Evolutionary conservation across 1,140 invertebrate species (phyloP).

Genomic region (Caenorhabditis tropicalis): DNA sequence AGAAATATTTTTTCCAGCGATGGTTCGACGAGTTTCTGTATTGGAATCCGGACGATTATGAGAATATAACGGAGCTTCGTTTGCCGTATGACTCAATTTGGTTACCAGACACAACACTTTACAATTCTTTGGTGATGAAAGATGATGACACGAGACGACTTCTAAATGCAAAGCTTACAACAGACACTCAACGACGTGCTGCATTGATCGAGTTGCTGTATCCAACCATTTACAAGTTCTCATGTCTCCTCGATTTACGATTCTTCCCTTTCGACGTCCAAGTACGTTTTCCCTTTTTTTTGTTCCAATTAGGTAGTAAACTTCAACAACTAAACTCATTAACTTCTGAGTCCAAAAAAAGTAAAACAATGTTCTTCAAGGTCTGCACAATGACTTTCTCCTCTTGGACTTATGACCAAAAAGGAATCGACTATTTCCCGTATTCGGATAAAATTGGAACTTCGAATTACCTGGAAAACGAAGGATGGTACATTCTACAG

Average conservation of each 20-base stretch:
- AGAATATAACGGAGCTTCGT: conserved; percentile 67
- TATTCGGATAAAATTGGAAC: conserved; percentile 69
- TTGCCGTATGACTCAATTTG: conserved; percentile 64
- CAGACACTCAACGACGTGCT: conserved; percentile 56
- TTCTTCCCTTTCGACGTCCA: conserved; percentile 70
- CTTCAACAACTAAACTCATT: not conserved
- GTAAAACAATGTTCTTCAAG: conserved; percentile 17
- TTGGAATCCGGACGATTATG: conserved; percentile 68
- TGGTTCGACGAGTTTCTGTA: conserved; percentile 71
- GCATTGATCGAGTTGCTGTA: conserved; percentile 68
- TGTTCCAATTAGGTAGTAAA: not conserved
- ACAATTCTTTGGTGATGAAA: conserved; percentile 70
- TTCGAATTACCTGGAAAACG: conserved; percentile 69
- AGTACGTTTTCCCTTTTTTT: conserved; percentile 43
- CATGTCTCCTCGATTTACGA: conserved; percentile 66
- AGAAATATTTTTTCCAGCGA: conserved; percentile 57
- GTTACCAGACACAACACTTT: conserved; percentile 63
- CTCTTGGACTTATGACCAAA: conserved; percentile 74
- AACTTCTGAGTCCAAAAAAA: not conserved
- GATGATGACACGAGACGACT: conserved; percentile 70
- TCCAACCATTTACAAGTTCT: conserved; percentile 71
- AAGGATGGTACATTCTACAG: conserved; percentile 69
- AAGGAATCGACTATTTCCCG: conserved; percentile 69
- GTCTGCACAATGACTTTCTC: conserved; percentile 72
- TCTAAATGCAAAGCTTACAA: conserved; percentile 71